Evolutionary conservation across 1,140 invertebrate species (phyloP), one percentile per base, ranked within the genome.

Genomic region (Adoxophyes honmai): DNA sequence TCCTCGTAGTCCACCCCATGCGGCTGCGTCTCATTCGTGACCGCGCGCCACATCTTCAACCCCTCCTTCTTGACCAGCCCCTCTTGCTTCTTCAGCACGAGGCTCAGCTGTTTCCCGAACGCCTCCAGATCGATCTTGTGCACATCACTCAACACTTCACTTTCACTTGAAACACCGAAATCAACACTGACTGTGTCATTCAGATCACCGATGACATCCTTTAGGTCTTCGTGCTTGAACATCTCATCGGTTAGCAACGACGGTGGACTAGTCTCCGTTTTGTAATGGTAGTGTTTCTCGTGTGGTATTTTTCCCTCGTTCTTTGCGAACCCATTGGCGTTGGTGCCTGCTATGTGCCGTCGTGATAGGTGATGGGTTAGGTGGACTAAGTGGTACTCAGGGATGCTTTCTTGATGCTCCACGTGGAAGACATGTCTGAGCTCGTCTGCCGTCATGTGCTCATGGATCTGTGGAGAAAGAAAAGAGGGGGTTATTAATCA

Each of bases 401-500:
- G 91, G 52, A 92, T 94, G 81, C 92, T 90, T 70, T 93, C 91
- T 77, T 94, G 92, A 77, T 91, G 90, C 59, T 94, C 94, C 52
- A 95, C 94, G 84, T 96, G 95, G 89, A 97, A 97, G 58, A 96
- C 93, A 70, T 91, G 92, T 74, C 92, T 90, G 76, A 96, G 90
- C 90, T 97, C 95, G 61, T 95, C 93, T 75, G 91, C 81, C 62
- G 94, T 94, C 95, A 97, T 96, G 75, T 94, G 93, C 88, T 94
- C 93, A 90, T 97, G 95, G 81, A 96, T 91, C 94, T 95, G 91
- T 36, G 92, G 92, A 80, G 86, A 83, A 65, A 73, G 68, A 73
- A 36, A 67, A 34, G 60, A 28, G 6, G 21, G n/a, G n/a, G n/a
- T n/a, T n/a, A n/a, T n/a, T n/a, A n/a, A n/a, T n/a, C n/a, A n/a